These are phyloP conservation scores for Halocynthia roretzi DNA, from an alignment of 23 tunicate genomes.

Conservation along the genomic window DNA sequence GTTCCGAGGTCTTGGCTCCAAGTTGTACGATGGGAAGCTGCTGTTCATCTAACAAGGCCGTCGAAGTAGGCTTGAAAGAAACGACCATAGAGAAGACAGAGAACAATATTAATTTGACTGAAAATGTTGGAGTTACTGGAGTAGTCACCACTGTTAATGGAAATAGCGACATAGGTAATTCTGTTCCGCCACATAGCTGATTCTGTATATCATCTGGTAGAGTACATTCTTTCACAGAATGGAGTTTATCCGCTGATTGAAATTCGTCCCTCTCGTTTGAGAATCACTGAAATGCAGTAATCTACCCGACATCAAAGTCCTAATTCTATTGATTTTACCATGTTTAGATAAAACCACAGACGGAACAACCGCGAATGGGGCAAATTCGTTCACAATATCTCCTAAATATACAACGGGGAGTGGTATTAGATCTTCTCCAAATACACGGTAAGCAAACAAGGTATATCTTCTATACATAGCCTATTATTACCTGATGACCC, in stretches of 20 bases:
- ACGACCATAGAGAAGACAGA: not conserved
- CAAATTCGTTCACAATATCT: not conserved
- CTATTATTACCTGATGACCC: not conserved
- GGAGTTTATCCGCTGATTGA: not conserved
- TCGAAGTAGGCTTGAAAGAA: not conserved
- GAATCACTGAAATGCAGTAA: not conserved
- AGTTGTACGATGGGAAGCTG: not conserved
- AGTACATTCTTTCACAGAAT: no score
- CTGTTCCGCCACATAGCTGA: not conserved
- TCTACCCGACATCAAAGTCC: not conserved
- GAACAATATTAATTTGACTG: not conserved
- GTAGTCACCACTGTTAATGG: not conserved
- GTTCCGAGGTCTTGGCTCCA: no score
- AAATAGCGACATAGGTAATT: not conserved
- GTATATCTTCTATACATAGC: not conserved
- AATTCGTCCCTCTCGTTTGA: not conserved
- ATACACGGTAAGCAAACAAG: not conserved
- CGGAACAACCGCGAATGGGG: no score
- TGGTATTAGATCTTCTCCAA: no score
- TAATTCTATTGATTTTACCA: no score
- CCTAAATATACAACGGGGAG: slow-evolving; percentile 3
- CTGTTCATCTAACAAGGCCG: not conserved
- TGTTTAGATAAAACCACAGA: no score
- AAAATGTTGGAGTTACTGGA: not conserved
- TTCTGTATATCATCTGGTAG: no score